phyloP scores from a whole-genome alignment of 2,888 invertebrate genomes.

The Acronicta aceris region DNA sequence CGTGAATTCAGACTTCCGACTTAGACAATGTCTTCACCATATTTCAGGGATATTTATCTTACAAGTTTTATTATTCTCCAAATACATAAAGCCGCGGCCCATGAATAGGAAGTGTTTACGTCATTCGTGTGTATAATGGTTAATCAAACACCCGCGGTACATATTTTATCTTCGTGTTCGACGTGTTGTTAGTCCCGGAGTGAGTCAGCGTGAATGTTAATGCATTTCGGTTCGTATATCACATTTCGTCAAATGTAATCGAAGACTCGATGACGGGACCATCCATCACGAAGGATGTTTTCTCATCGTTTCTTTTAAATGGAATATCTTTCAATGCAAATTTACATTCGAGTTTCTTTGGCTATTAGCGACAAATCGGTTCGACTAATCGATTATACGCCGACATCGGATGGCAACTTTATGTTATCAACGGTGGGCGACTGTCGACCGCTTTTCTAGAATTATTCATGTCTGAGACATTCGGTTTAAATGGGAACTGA shows the following conservation, averaged over 20 bases:
- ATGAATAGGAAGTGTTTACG: constrained; percentile 48
- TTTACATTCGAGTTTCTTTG: constrained; percentile 66
- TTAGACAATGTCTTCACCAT: constrained; percentile 71
- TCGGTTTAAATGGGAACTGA: constrained; percentile 58
- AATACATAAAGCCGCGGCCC: constrained; percentile 21
- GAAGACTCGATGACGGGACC: constrained; percentile 68
- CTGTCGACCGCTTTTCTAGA: constrained; percentile 39
- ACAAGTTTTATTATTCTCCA: constrained; percentile 61
- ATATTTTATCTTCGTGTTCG: constrained; percentile 63
- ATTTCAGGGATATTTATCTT: constrained; percentile 69
- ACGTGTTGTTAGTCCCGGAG: constrained; percentile 59
- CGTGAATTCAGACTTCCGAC: constrained; percentile 63
- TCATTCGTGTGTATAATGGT: constrained; percentile 52
- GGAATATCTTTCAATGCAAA: constrained; percentile 79
- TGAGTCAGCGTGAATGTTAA: constrained; percentile 84
- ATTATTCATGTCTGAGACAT: constrained; percentile 63
- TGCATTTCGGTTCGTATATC: constrained; percentile 82
- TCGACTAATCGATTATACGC: constrained; percentile 52
- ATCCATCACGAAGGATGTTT: constrained; percentile 80
- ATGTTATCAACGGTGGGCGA: constrained; percentile 45
- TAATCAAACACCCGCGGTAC: constrained; percentile 60
- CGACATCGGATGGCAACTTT: constrained; percentile 48
- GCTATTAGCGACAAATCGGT: constrained; percentile 50
- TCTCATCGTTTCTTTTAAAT: constrained; percentile 74
- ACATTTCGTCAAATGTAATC: constrained; percentile 82